These are phyloP conservation scores for Malacoraja senta DNA, from an alignment of 2,797 vertebrate genomes.

Conservation along the genomic window DNA sequence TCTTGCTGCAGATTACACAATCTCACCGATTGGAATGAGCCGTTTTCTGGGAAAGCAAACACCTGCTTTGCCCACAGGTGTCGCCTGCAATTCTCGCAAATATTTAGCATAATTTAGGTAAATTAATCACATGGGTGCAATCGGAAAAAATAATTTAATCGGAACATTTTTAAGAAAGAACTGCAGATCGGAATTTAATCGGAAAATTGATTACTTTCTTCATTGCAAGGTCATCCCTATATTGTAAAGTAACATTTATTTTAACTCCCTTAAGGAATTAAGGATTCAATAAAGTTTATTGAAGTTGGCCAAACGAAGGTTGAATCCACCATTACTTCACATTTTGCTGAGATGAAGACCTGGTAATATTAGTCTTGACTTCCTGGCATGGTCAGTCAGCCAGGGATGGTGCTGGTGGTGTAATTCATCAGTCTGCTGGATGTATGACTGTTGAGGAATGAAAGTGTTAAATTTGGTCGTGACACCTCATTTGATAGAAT, in stretches of 20 bases:
- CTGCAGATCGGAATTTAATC: not conserved
- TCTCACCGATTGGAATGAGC: too few species aligned
- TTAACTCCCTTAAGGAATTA: too few species aligned
- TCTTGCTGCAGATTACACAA: too few species aligned
- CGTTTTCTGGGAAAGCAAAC: too few species aligned
- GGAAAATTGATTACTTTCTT: not conserved
- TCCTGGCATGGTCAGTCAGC: not conserved
- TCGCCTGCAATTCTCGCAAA: not conserved
- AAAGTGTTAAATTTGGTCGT: not conserved
- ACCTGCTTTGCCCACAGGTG: too few species aligned
- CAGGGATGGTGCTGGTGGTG: not conserved
- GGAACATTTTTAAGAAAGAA: not conserved
- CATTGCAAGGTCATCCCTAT: not conserved
- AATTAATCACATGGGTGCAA: not conserved
- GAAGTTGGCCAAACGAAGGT: not conserved
- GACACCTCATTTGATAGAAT: not conserved
- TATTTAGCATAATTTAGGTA: not conserved
- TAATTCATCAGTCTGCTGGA: not conserved
- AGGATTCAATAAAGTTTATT: not conserved
- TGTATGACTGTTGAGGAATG: not conserved
- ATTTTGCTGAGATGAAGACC: not conserved
- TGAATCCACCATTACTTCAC: not conserved
- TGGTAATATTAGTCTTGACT: not conserved
- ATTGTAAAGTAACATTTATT: not conserved
- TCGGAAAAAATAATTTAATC: not conserved